A percentile compares a stretch with the other conserved stretches of the same genome.
Evolutionary conservation across 2,797 vertebrate genomes (phyloP).

Genomic region (Petrocephalus sullivani): DNA sequence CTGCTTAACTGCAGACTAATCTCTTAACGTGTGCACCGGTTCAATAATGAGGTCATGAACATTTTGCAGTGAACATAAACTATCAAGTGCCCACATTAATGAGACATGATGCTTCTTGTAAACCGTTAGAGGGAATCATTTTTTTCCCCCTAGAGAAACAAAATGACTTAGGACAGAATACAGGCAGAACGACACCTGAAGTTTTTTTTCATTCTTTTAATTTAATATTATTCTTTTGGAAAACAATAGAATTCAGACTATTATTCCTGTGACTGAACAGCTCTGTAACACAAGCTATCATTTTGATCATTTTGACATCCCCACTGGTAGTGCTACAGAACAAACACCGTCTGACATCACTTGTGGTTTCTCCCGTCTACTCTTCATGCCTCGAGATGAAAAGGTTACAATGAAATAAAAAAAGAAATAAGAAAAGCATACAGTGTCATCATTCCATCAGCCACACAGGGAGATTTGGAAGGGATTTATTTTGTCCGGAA

Average conservation of each 20-base stretch:
- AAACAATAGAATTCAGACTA: conserved; percentile 1
- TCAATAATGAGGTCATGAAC: background rate
- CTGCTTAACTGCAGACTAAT: background rate
- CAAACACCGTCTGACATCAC: background rate
- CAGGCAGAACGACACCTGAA: background rate
- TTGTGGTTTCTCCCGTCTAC: background rate
- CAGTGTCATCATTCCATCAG: background rate
- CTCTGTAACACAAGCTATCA: background rate
- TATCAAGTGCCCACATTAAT: background rate
- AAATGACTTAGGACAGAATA: background rate
- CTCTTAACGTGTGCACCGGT: background rate
- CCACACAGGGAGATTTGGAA: background rate
- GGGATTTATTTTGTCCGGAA: background rate
- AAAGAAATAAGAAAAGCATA: background rate
- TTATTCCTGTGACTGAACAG: background rate
- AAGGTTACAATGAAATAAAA: conserved; percentile 6
- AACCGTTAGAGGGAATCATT: background rate
- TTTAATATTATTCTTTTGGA: background rate
- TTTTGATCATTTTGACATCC: background rate
- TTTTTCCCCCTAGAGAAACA: background rate
- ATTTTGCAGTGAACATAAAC: background rate
- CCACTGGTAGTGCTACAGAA: background rate
- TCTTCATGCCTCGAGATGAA: background rate
- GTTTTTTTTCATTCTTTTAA: conserved; percentile 9
- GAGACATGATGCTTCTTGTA: background rate